Evolutionary conservation across 2,888 invertebrate species (phyloP), one percentile per base, ranked within the genome.

Genomic region (Xestia c-nigrum): DNA sequence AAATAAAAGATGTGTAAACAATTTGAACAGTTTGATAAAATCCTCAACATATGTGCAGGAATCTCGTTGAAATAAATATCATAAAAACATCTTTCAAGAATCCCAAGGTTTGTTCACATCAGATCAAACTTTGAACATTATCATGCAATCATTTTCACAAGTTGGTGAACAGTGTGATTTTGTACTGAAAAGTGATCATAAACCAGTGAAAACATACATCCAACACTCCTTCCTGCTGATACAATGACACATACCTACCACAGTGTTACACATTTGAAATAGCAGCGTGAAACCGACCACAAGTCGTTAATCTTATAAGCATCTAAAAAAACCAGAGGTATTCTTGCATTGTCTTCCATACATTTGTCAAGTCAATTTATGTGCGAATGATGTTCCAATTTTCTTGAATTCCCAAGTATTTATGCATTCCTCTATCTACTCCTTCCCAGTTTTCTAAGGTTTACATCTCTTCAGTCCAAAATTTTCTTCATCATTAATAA

Each of bases 121-220:
- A 68, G 66, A 89, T 83, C 66, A 79, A 84, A 81, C 75, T 84
- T 83, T 87, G 80, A 81, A 86, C 52, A 84, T 86, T 83, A 83
- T 73, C 88, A 86, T 93, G 93, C 93, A 94, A 92, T 93, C 90
- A 91, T 90, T 92, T 91, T 94, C 92, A 93, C 78, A 89, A 81
- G 78, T 92, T 92, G 92, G 94, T 96, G 95, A 93, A 92, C 88
- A 92, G 93, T 94, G 94, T 94, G 91, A 93, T 91, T 92, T 90
- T 87, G 89, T 94, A 96, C 96, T 96, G 95, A 96, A 96, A 96
- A 94, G 95, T 94, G 95, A 96, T 93, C 93, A 94, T 92, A 95
- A 94, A 94, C 94, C 92, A 91, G 95, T 95, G 95, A 94, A 93
- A 94, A 93, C 91, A 93, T 89, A 89, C 85, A 92, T 92, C 91